These are phyloP conservation scores for Horisme vitalbata DNA, from an alignment of 2,888 invertebrate species.

Conservation along the genomic window DNA sequence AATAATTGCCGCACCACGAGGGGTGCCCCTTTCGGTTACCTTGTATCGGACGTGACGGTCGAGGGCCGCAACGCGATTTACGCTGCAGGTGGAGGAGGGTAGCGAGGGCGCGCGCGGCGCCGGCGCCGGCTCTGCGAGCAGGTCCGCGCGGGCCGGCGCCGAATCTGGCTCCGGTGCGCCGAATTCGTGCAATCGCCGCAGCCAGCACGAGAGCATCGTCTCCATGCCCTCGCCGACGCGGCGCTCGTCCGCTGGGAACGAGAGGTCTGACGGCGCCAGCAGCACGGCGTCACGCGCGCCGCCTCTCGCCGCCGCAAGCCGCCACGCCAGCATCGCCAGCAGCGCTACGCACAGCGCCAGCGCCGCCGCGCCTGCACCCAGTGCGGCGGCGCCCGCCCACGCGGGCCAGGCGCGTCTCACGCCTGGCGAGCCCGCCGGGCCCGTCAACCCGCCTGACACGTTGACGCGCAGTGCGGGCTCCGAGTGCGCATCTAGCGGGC, in stretches of 20 bases:
- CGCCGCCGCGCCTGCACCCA: constrained; percentile 25
- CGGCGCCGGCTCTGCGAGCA: constrained; percentile 87
- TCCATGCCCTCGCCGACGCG: constrained; percentile 88
- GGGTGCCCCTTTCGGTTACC: constrained; percentile 53
- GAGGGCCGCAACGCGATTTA: constrained; percentile 67
- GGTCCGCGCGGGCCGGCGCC: constrained; percentile 78
- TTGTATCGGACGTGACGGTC: constrained; percentile 93
- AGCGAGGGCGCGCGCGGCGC: constrained; percentile 54
- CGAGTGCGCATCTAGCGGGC: constrained; percentile 17
- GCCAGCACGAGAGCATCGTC: constrained; percentile 93
- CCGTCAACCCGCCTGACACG: too few relatives aligned
- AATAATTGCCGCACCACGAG: too few relatives aligned
- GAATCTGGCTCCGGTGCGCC: constrained; percentile 92
- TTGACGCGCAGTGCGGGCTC: too few relatives aligned
- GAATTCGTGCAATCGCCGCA: constrained; percentile 92
- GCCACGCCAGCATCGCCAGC: constrained; percentile 26
- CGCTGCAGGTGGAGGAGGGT: constrained; percentile 79
- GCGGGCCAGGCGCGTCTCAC: constrained; percentile 18
- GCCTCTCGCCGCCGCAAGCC: constrained; percentile 18
- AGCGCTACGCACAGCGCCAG: constrained; percentile 20
- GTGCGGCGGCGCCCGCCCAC: constrained; percentile 13
- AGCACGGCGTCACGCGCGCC: constrained; percentile 33
- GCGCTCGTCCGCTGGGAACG: constrained; percentile 58
- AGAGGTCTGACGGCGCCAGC: constrained; percentile 46
- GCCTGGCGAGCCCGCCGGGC: constrained; percentile 7